Evolutionary conservation across 2,888 invertebrate species (phyloP), one percentile per base, ranked within the genome.

Genomic region (Baccha elongata): DNA sequence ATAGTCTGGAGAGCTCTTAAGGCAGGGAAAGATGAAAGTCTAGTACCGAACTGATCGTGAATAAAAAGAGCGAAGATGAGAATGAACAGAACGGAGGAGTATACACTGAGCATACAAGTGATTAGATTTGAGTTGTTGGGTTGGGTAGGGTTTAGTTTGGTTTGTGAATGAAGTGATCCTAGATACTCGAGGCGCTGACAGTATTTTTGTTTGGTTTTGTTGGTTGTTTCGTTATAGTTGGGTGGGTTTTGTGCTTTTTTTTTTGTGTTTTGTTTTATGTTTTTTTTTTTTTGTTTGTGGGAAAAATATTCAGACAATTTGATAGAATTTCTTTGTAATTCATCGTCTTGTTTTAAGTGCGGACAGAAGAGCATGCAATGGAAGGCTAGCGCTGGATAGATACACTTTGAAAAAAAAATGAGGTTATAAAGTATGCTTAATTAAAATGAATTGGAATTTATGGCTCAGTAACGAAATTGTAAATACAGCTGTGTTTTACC

Each of bases 121-220:
- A 69, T 58, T 65, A 48, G 40, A 48, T 26, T 58, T 35, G 46
- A 40, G 32, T 73, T 46, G 52, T 32, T 60, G 35, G 69, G n/a
- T n/a, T n/a, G n/a, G n/a, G n/a, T n/a, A n/a, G n/a, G 67, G 55
- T 69, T 65, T 64, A 48, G 55, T 29, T 48, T 26, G 15, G 17
- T 64, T 81, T 81, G 69, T 81, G 71, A 81, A 81, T 81, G 75
- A 71, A 76, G 44, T 64, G 68, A 81, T 75, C 58, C 62, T 74
- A 69, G 69, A 74, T 74, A 80, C 53, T 71, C 37, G 50, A 58
- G 50, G 35, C 29, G 71, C 50, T 81, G 68, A 68, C 62, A 53
- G 53, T 40, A 52, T 60, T 60, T 50, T 53, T 58, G 1, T 17
- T 53, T 15, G 23, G 2, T 48, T 64, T 64, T 62, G 13, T 29